Conservation (phyloP, 2,113 vertebrate genomes). For the Sinocyclocheilus anophthalmus region DNA sequence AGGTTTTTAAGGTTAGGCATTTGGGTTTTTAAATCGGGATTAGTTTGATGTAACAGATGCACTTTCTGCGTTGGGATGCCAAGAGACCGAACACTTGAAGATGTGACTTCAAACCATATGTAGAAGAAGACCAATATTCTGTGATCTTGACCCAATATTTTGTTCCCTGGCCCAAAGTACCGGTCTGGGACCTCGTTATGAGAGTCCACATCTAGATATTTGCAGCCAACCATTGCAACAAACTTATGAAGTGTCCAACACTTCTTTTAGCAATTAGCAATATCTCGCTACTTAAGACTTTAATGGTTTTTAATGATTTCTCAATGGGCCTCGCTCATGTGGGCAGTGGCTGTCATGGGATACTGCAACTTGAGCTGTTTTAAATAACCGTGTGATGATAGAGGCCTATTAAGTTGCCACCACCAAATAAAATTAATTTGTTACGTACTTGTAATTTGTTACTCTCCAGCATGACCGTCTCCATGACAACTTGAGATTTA, state of each 20-base stretch:
- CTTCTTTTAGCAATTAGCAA: background rate
- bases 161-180: background rate
- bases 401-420: constrained; percentile 30
- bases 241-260: background rate
- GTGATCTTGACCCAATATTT: constrained; percentile 12
- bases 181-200: background rate
- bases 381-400: constrained; percentile 5
- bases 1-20: background rate
- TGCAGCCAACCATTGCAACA: background rate
- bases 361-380: constrained; percentile 11
- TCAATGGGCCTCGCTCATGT: constrained; percentile 1
- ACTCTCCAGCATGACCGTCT: background rate
- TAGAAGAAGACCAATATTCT: background rate
- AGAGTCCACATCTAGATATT: background rate
- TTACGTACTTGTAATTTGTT: constrained; percentile 8
- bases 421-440: constrained; percentile 30
- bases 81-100: constrained; percentile 1
- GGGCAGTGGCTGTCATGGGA: constrained; percentile 24
- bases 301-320: background rate
- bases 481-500: constrained; percentile 35
- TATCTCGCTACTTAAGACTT: background rate
- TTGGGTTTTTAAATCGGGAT: background rate
- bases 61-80: background rate
- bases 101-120: background rate
- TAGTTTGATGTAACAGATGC: background rate